Base-by-base conservation (phyloP, 2,113 vertebrate genomes). In the Vimba vimba region DNA sequence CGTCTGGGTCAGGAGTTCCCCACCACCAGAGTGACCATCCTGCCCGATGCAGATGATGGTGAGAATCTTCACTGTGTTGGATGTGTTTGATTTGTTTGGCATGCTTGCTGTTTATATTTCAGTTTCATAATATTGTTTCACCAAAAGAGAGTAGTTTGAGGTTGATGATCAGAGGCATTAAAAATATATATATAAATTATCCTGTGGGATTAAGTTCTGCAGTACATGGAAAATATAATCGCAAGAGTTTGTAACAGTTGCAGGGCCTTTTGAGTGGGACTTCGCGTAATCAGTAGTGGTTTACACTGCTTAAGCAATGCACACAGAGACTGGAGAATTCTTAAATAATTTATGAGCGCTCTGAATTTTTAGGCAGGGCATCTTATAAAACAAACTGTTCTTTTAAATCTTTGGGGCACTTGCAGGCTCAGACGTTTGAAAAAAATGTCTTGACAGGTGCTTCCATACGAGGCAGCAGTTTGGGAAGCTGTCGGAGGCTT, bases 11-110 rank as follows among this genome's bases (percentile, higher is more conserved):
- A 91, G 0, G 92, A 95, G 86, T 97, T 96, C 90, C 93, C 96
- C 11, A 93, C 91, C 8, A 88, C 97, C 86, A 94, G 27, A 74
- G 87, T 99, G 84, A 94, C 93, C 55, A 98, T 99, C 89, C 57
- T 96, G 23, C 95, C 96, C 0, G 97, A 99, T 91, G 94, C 94
- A 83, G 96, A 98, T 60, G 98, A 99, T 2, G 96, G 98, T 99
- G 95, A 96, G 95, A 73, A 10, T 11, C 33, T 25, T 6, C 23
- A 33, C 11, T 57, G 36, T 6, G 66, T 2, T 64, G n/a, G 45
- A 33, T 57, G 36, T 6, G 50, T 2, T 64, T 12, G 45, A 33
- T 79, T 21, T n/a, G 21, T 74, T 13, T 39, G 88, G 80, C 85
- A 55, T 68, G 85, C 79, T 88, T 88, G 85, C 73, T 82, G 79